phyloP scores from a whole-genome alignment of 2,888 invertebrate species.

The Onthophagus sagittarius region DNA sequence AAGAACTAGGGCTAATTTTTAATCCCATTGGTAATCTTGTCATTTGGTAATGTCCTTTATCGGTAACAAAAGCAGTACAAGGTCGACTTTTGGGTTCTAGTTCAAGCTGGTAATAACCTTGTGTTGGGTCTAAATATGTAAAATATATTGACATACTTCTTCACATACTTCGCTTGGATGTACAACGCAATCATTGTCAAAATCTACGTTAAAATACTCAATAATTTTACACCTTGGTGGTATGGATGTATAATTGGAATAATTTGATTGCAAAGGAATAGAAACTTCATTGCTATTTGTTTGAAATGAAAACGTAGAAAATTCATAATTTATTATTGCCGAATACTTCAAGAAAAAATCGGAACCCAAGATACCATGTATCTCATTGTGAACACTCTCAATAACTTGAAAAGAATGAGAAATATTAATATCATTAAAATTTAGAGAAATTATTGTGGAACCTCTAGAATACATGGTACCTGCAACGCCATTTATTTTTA shows the following conservation, averaged over 20 bases:
- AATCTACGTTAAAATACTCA: background rate
- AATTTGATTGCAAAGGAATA: background rate
- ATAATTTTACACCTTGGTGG: background rate
- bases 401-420: background rate
- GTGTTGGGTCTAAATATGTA: too few relatives aligned
- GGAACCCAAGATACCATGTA: background rate
- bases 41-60: too few relatives aligned
- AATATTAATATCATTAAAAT: background rate
- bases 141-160: too few relatives aligned
- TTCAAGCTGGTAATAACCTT: too few relatives aligned
- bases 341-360: background rate
- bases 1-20: too few relatives aligned
- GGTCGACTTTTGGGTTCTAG: too few relatives aligned
- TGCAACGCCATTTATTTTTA: background rate
- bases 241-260: background rate
- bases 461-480: background rate
- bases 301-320: too few relatives aligned
- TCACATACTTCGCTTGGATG: background rate
- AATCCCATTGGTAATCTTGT: too few relatives aligned
- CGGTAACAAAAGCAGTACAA: too few relatives aligned
- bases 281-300: background rate
- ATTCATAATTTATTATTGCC: background rate
- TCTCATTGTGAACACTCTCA: background rate
- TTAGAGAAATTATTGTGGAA: background rate
- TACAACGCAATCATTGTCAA: background rate